These are phyloP conservation scores for Thyatira batis DNA, from an alignment of 2,888 invertebrate species.

Conservation along the genomic window DNA sequence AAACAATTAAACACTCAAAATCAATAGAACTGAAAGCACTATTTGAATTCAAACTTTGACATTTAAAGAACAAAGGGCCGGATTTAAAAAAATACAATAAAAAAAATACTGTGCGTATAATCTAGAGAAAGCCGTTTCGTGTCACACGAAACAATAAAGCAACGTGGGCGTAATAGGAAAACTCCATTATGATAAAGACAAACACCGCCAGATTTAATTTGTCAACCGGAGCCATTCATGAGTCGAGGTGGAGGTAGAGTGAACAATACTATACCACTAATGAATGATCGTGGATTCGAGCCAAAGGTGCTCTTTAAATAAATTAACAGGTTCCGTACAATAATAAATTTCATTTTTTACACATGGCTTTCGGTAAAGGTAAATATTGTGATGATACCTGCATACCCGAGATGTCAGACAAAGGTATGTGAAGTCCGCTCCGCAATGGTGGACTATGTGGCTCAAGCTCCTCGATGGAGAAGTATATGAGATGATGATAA, in stretches of 20 bases:
- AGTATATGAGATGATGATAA: too few species aligned
- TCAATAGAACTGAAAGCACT: not conserved
- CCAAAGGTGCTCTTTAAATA: not conserved
- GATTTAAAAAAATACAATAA: not conserved
- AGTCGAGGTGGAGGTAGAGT: slow-evolving; percentile 11
- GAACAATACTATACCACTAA: slow-evolving; percentile 33
- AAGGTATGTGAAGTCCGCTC: too few species aligned
- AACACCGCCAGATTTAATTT: slow-evolving; percentile 43
- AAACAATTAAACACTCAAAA: not conserved
- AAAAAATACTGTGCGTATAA: not conserved
- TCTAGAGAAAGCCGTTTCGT: not conserved
- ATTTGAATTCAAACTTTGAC: not conserved
- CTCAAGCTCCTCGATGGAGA: too few species aligned
- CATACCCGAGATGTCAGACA: too few species aligned
- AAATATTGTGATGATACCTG: too few species aligned
- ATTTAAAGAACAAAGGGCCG: not conserved
- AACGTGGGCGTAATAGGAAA: slow-evolving; percentile 24
- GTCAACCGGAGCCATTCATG: slow-evolving; percentile 31
- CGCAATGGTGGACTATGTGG: too few species aligned
- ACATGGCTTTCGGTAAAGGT: too few species aligned
- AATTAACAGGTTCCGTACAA: too few species aligned
- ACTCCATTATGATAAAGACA: slow-evolving; percentile 32
- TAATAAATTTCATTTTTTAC: too few species aligned
- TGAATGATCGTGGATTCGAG: slow-evolving; percentile 20
- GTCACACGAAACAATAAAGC: slow-evolving; percentile 6